A percentile compares a stretch with the other conserved stretches of the same genome.
These are phyloP conservation scores for Oncorhynchus keta DNA, from an alignment of 2,113 vertebrate species.

Conservation along the genomic window DNA sequence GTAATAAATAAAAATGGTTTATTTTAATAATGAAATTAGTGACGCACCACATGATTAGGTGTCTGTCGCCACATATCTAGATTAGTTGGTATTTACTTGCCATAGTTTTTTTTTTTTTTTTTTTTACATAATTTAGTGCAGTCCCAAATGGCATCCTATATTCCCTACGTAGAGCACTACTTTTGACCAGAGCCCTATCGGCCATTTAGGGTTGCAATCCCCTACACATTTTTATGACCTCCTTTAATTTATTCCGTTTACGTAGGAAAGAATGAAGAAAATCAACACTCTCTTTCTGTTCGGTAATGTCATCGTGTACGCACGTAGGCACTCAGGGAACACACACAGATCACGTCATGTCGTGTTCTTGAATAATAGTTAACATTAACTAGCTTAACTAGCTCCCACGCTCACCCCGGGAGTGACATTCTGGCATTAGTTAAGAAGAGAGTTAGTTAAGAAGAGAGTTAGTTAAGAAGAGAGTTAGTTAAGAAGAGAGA, in stretches of 20 bases:
- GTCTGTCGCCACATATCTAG: not conserved
- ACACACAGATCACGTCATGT: not conserved
- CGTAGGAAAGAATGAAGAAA: not conserved
- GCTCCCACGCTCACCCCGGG: not conserved
- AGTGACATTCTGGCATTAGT: not conserved
- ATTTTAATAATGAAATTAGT: no score
- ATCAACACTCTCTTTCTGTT: not conserved
- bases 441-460: conserved; percentile 9
- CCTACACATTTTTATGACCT: no score
- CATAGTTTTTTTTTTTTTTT: no score
- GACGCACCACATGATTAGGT: not conserved
- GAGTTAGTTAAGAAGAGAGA: conserved; percentile 19
- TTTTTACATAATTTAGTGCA: no score
- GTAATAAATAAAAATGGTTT: no score
- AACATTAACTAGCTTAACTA: not conserved
- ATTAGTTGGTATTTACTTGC: not conserved
- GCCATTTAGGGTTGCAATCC: no score
- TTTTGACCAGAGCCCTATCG: no score
- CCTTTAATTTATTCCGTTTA: no score
- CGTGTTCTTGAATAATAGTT: not conserved
- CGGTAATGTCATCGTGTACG: not conserved
- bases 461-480: conserved; percentile 12
- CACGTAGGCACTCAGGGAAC: conserved; percentile 4
- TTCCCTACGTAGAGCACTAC: no score
- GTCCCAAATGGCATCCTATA: no score